phyloP scores from a whole-genome alignment of 2,797 vertebrate species.

The Macropus fuliginosus region DNA sequence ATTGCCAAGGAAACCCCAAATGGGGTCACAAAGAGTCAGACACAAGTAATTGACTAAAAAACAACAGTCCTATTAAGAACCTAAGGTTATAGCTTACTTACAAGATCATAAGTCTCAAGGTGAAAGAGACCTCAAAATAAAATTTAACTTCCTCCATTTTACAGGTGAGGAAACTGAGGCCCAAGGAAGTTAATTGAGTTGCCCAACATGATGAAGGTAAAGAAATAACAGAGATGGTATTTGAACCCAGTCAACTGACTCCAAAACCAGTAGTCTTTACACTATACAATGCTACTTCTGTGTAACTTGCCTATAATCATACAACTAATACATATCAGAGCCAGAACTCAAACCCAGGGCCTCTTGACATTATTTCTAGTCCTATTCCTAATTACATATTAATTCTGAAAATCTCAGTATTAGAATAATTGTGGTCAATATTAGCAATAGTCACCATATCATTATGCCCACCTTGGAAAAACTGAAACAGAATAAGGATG shows the following conservation, averaged over 20 bases:
- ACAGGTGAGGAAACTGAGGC: too few species aligned
- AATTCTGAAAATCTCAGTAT: background rate
- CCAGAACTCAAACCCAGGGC: background rate
- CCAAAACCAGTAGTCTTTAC: background rate
- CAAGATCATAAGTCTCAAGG: too few species aligned
- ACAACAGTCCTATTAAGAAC: background rate
- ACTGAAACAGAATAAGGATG: background rate
- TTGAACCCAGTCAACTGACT: background rate
- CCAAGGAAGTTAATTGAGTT: background rate
- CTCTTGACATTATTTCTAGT: background rate
- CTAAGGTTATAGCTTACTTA: too few species aligned
- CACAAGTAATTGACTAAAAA: too few species aligned
- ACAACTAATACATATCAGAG: background rate
- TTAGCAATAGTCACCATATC: slow-evolving; percentile 25
- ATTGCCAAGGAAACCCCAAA: too few species aligned
- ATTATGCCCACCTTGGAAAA: slow-evolving; percentile 17
- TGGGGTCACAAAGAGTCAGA: too few species aligned
- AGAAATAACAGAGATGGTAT: background rate
- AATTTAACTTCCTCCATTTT: too few species aligned
- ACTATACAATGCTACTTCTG: background rate
- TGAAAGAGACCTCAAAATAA: too few species aligned
- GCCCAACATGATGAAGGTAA: background rate
- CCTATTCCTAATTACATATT: background rate
- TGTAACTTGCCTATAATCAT: background rate
- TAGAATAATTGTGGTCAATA: background rate